phyloP scores from a whole-genome alignment of 2,797 vertebrate genomes.

The Myotis findleyi region DNA sequence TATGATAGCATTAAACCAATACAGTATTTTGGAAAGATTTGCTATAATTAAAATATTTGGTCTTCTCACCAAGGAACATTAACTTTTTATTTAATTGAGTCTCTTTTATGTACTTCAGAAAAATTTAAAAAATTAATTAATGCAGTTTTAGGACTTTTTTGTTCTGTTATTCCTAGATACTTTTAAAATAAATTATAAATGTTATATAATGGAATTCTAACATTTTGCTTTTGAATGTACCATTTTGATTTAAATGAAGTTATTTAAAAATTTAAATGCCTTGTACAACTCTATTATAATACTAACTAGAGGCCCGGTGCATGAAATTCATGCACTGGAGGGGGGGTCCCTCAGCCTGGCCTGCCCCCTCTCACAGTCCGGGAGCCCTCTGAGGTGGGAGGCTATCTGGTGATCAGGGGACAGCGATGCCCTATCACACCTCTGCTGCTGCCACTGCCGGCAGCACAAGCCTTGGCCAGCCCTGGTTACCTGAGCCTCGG shows the following conservation, averaged over 20 bases:
- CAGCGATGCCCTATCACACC: too few species aligned
- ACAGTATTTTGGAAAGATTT: not conserved
- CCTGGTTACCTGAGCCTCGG: too few species aligned
- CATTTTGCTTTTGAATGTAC: not conserved
- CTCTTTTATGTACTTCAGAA: not conserved
- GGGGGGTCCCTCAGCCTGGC: too few species aligned
- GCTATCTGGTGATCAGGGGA: too few species aligned
- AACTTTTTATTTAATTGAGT: not conserved
- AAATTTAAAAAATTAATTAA: not conserved
- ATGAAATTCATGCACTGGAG: too few species aligned
- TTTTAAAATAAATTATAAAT: not conserved
- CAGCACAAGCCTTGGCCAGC: too few species aligned
- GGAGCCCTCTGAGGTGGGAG: too few species aligned
- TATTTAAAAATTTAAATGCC: not conserved
- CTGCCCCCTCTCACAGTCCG: too few species aligned
- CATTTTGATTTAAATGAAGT: constrained; percentile 13
- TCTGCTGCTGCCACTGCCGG: too few species aligned
- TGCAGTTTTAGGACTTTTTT: constrained; percentile 20
- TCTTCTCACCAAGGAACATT: not conserved
- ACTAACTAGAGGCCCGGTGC: not conserved
- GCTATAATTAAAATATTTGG: constrained; percentile 10
- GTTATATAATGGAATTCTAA: constrained; percentile 23
- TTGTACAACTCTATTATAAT: constrained; percentile 1
- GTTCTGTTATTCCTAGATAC: not conserved
- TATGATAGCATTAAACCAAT: constrained; percentile 37